A percentile compares a stretch with the other conserved stretches of the same genome.
Evolutionary conservation across 2,888 invertebrate species (phyloP).

Genomic region (Rhingia rostrata): DNA sequence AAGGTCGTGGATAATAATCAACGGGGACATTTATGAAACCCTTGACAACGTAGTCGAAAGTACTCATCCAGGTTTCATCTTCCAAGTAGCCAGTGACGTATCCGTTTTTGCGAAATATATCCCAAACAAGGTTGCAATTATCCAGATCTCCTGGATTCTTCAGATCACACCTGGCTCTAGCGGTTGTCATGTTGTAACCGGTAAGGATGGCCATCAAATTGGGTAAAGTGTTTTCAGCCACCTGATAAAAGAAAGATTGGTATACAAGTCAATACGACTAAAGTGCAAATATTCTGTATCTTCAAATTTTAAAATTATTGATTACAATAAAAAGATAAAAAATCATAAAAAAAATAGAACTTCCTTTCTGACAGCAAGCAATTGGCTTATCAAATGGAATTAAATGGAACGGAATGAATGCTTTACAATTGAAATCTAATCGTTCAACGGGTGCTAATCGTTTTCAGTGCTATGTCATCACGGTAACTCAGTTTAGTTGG

Average conservation of each 20-base stretch:
- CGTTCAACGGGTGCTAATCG: too few species aligned
- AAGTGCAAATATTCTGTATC: too few species aligned
- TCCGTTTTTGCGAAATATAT: constrained; percentile 86
- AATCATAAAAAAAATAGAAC: too few species aligned
- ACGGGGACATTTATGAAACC: constrained; percentile 90
- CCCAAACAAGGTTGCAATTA: constrained; percentile 90
- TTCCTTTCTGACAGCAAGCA: too few species aligned
- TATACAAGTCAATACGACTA: too few species aligned
- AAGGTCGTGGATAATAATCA: constrained; percentile 91
- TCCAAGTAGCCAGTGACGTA: constrained; percentile 92
- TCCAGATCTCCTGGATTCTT: constrained; percentile 85
- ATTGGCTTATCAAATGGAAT: too few species aligned
- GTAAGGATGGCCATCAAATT: constrained; percentile 92
- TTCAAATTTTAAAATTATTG: too few species aligned
- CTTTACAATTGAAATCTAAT: too few species aligned
- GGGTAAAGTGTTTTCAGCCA: constrained; percentile 94
- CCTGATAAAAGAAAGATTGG: constrained; percentile 81
- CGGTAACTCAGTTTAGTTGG: too few species aligned
- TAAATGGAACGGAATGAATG: too few species aligned
- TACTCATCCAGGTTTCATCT: constrained; percentile 87
- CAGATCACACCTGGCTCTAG: constrained; percentile 84
- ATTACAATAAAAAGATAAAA: too few species aligned
- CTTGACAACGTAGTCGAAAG: constrained; percentile 87
- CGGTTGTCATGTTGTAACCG: constrained; percentile 85
- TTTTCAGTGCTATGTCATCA: too few species aligned